Evolutionary conservation across 2,113 vertebrate genomes (phyloP).

Genomic region (Suncus etruscus): DNA sequence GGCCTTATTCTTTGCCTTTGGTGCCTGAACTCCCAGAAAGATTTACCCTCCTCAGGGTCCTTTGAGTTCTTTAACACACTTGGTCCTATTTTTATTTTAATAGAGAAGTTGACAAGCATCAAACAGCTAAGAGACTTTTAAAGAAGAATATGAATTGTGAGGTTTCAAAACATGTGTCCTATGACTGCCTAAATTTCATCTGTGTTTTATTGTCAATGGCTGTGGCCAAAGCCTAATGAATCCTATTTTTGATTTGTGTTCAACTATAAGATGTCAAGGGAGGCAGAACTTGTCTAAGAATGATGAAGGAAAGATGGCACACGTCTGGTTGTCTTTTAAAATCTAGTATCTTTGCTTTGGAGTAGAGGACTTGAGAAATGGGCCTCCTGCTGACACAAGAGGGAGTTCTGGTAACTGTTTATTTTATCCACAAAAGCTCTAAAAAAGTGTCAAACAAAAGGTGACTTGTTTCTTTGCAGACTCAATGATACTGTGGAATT

Average conservation of each 20-base stretch:
- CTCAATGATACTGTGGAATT: constrained; percentile 57
- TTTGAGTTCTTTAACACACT: not conserved
- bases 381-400: constrained; percentile 56
- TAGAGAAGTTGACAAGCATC: not conserved
- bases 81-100: constrained; percentile 1
- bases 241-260: constrained; percentile 32
- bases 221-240: constrained; percentile 11
- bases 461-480: constrained; percentile 51
- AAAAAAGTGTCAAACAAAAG: constrained; percentile 73
- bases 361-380: constrained; percentile 54
- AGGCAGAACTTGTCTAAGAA: not conserved
- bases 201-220: not conserved
- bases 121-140: constrained; percentile 39
- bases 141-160: constrained; percentile 66
- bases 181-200: constrained; percentile 9
- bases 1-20: not conserved
- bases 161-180: constrained; percentile 55
- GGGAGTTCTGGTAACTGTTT: constrained; percentile 66
- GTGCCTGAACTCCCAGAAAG: not conserved
- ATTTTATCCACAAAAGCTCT: constrained; percentile 60
- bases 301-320: not conserved
- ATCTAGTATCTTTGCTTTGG: constrained; percentile 48
- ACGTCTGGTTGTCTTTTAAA: constrained; percentile 4
- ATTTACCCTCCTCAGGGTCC: not conserved
- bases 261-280: not conserved